Evolutionary conservation across 2,888 invertebrate species (phyloP).

Genomic region (Archips crataeganus): DNA sequence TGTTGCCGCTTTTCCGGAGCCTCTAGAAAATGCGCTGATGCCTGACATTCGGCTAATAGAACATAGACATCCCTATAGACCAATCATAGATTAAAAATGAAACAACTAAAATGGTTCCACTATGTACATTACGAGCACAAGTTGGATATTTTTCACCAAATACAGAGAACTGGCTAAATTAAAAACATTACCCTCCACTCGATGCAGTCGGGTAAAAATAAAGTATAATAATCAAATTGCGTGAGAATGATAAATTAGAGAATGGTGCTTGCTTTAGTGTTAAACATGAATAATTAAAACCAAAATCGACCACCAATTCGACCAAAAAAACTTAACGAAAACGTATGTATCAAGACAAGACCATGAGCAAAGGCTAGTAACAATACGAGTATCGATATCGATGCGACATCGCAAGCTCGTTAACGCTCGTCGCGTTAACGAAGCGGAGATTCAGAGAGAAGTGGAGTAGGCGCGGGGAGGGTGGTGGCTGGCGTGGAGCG

Average conservation of each 20-base stretch:
- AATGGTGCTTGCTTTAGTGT: conserved; percentile 39
- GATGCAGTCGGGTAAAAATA: conserved; percentile 8
- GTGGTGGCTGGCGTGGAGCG: conserved; percentile 57
- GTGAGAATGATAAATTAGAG: conserved; percentile 12
- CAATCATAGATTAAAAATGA: conserved; percentile 17
- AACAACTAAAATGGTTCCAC: conserved; percentile 4
- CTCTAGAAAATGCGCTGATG: conserved; percentile 73
- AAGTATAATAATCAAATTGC: background rate
- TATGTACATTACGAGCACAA: background rate
- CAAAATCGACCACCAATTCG: background rate
- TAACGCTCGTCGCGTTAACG: conserved; percentile 52
- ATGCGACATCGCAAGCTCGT: conserved; percentile 28
- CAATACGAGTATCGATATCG: conserved; percentile 15
- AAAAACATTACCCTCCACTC: background rate
- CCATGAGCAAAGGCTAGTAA: conserved; percentile 14
- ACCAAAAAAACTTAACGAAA: background rate
- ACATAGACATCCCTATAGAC: conserved; percentile 24
- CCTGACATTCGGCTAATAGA: conserved; percentile 48
- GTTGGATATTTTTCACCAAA: background rate
- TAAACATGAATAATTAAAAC: conserved; percentile 7
- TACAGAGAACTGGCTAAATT: background rate
- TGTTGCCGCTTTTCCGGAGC: conserved; percentile 80
- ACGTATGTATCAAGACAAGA: background rate
- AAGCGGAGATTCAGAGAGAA: conserved; percentile 83
- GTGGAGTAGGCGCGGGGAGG: conserved; percentile 76